phyloP scores from a whole-genome alignment of 64 coral and sea anemone species.

The Dendrophyllia cribrosa region DNA sequence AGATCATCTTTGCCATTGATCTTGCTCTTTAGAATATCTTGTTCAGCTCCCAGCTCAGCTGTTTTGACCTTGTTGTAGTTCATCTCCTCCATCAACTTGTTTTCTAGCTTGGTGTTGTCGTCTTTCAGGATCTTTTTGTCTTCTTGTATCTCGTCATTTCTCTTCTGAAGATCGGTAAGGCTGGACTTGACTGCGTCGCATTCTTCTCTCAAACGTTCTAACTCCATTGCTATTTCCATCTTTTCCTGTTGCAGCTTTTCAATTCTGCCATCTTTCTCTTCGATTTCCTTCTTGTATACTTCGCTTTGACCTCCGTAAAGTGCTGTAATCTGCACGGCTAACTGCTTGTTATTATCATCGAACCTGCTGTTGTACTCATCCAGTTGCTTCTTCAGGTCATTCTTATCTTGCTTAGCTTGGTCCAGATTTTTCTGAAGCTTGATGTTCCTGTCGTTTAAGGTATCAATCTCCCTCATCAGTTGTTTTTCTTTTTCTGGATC shows the following conservation, averaged over 20 bases:
- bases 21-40: constrained; percentile 46
- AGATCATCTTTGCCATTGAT: constrained; percentile 45
- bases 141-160: constrained; percentile 33
- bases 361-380: constrained; percentile 31
- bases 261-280: constrained; percentile 55
- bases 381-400: constrained; percentile 17
- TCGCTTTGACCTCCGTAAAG: constrained; percentile 60
- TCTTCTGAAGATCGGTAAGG: constrained; percentile 17
- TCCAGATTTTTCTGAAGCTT: constrained; percentile 38
- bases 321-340: constrained; percentile 45
- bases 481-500: constrained; percentile 31
- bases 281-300: constrained; percentile 41
- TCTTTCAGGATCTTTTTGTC: constrained; percentile 25
- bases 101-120: constrained; percentile 61
- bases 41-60: constrained; percentile 59
- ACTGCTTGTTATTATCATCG: constrained; percentile 32
- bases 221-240: constrained; percentile 31
- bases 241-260: constrained; percentile 53
- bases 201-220: constrained; percentile 57
- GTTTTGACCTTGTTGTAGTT: constrained; percentile 62
- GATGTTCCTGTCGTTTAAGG: constrained; percentile 7
- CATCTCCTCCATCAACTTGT: constrained; percentile 43
- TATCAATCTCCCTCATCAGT: constrained; percentile 8
- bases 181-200: constrained; percentile 9
- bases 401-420: constrained; percentile 31